These are phyloP conservation scores for Elgaria multicarinata DNA, from an alignment of 2,113 vertebrate genomes.

Conservation along the genomic window DNA sequence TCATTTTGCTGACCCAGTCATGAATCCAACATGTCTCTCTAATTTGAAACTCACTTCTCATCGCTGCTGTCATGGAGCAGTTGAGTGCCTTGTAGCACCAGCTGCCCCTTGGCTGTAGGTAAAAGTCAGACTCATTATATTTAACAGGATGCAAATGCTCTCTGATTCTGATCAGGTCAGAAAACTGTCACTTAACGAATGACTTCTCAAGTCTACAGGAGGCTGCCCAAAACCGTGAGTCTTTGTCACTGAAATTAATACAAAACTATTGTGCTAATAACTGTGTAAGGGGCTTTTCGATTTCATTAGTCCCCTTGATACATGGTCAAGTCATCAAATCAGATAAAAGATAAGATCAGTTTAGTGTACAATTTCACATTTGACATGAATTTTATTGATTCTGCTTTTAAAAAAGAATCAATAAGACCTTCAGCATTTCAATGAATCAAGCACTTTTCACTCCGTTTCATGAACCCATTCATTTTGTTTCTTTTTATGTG, in stretches of 20 bases:
- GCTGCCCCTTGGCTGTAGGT: background rate
- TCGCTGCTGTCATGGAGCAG: background rate
- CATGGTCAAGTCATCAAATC: slow-evolving; percentile 25
- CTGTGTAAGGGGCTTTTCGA: slow-evolving; percentile 3
- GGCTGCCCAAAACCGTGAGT: background rate
- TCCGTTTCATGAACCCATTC: slow-evolving; percentile 15
- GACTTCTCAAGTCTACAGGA: slow-evolving; percentile 19
- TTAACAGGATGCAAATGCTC: background rate
- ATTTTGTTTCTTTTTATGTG: slow-evolving; percentile 19
- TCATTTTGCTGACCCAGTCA: background rate
- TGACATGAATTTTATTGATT: slow-evolving; percentile 34
- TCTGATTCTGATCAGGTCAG: background rate
- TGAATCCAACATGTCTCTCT: background rate
- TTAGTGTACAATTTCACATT: slow-evolving; percentile 35
- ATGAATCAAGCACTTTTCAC: slow-evolving; percentile 10
- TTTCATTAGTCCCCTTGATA: slow-evolving; percentile 1
- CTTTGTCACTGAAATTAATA: slow-evolving; percentile 33
- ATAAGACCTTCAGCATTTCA: slow-evolving; percentile 20
- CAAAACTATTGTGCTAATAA: slow-evolving; percentile 16
- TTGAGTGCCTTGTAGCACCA: background rate
- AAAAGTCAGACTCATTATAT: background rate
- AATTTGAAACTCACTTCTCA: background rate
- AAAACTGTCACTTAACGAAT: background rate
- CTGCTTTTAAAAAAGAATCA: slow-evolving; percentile 21
- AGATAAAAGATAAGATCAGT: slow-evolving; percentile 26